Conservation (phyloP, 2,113 vertebrate species). For the Deroptyus accipitrinus region DNA sequence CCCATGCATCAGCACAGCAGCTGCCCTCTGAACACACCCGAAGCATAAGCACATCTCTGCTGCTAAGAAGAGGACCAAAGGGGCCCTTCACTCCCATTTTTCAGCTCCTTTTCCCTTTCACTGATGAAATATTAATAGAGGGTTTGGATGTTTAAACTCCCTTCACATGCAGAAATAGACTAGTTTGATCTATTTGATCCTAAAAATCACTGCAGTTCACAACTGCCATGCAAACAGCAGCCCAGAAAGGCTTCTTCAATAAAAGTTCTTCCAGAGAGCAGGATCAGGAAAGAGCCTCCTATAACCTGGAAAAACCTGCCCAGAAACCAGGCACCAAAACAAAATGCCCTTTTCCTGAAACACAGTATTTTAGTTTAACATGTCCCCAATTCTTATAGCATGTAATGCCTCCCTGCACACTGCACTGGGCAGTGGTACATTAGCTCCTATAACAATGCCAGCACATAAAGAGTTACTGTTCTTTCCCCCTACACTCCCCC, state of each 20-base stretch:
- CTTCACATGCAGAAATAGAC: not conserved
- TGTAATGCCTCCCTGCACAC: constrained; percentile 4
- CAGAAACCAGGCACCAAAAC: not conserved
- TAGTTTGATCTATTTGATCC: not conserved
- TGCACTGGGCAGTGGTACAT: constrained; percentile 7
- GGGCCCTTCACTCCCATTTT: not conserved
- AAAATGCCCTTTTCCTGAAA: not conserved
- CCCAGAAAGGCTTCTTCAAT: not conserved
- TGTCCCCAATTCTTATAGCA: not conserved
- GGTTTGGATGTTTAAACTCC: not conserved
- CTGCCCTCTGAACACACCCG: fast-evolving
- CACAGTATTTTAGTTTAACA: not conserved
- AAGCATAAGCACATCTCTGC: fast-evolving
- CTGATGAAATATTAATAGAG: not conserved
- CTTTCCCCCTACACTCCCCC: not conserved
- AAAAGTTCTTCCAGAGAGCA: not conserved
- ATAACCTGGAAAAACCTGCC: not conserved
- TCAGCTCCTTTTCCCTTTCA: not conserved
- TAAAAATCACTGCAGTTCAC: not conserved
- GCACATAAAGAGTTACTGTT: constrained; percentile 71
- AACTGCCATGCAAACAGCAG: not conserved
- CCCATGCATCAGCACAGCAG: fast-evolving
- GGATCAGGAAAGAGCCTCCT: not conserved
- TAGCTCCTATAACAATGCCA: constrained; percentile 60
- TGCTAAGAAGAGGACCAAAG: not conserved